A percentile compares a stretch with the other conserved stretches of the same genome.
phyloP scores from a whole-genome alignment of 2,113 vertebrate genomes.

The Meles meles region DNA sequence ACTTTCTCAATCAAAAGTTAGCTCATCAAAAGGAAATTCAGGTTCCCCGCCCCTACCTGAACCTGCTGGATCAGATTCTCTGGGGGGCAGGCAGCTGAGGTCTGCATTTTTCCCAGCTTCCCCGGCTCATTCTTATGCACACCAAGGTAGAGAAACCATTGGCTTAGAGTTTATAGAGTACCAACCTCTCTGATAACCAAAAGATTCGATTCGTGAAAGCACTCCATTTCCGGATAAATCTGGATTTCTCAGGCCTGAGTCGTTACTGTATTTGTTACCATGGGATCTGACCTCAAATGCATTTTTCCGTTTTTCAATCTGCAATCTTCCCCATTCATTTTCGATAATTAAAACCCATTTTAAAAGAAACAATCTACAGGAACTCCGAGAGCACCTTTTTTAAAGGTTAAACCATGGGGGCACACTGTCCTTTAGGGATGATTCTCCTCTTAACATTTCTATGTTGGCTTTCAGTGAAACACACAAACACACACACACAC shows the following conservation, averaged over 20 bases:
- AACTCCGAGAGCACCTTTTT: neutral
- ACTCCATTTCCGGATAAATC: neutral
- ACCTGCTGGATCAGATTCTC: neutral
- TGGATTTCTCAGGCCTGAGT: slow-evolving; percentile 30
- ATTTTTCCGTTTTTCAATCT: slow-evolving; percentile 41
- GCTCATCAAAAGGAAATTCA: neutral
- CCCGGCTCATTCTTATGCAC: neutral
- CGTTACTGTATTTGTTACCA: slow-evolving; percentile 13
- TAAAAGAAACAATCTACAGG: slow-evolving; percentile 45
- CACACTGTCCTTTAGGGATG: neutral
- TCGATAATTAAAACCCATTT: slow-evolving; percentile 49
- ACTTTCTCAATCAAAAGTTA: slow-evolving; percentile 37
- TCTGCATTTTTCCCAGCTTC: neutral
- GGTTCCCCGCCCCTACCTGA: neutral
- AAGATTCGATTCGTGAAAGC: slow-evolving; percentile 35
- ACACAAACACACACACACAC: neutral
- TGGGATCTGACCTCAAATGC: slow-evolving; percentile 41
- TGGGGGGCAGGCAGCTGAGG: neutral
- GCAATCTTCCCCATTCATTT: neutral
- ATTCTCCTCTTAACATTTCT: slow-evolving; percentile 19
- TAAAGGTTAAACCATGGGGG: neutral
- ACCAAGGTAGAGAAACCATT: neutral
- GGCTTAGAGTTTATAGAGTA: slow-evolving; percentile 15
- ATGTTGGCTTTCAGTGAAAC: neutral
- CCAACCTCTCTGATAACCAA: slow-evolving; percentile 17